Evolutionary conservation across 2,797 vertebrate species (phyloP).

Genomic region (Microhierax caerulescens): DNA sequence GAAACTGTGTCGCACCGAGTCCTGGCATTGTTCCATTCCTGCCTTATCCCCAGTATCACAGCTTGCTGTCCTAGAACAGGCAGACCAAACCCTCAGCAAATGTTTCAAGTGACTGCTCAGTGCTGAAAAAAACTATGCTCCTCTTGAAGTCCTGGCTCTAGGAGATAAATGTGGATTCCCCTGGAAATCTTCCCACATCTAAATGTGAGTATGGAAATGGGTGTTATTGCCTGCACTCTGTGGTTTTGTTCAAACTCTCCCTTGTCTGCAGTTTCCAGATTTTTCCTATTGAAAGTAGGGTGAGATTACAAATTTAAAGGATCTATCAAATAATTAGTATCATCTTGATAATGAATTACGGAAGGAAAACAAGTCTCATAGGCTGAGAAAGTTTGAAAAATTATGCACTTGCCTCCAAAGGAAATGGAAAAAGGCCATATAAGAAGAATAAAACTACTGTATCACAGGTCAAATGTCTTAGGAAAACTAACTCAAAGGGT

Average conservation of each 20-base stretch:
- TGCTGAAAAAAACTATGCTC: neutral
- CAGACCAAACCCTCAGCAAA: neutral
- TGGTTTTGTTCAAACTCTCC: neutral
- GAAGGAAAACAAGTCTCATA: neutral
- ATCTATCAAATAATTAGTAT: neutral
- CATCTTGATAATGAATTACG: neutral
- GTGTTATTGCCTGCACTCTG: neutral
- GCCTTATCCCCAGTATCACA: neutral
- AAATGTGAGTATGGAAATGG: neutral
- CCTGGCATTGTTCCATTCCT: neutral
- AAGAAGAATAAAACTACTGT: neutral
- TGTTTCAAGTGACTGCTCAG: neutral
- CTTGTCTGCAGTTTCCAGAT: neutral
- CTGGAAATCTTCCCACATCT: slow-evolving; percentile 20
- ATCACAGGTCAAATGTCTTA: neutral
- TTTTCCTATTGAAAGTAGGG: neutral
- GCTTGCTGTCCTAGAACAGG: neutral
- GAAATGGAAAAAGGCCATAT: neutral
- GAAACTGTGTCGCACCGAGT: neutral
- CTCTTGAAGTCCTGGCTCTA: neutral
- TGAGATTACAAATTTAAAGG: neutral
- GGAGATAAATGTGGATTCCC: neutral
- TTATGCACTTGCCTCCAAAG: neutral
- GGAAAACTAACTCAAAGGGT: neutral
- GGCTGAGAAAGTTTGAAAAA: neutral